phyloP scores from a whole-genome alignment of 2,113 vertebrate genomes.

The Osmerus mordax region DNA sequence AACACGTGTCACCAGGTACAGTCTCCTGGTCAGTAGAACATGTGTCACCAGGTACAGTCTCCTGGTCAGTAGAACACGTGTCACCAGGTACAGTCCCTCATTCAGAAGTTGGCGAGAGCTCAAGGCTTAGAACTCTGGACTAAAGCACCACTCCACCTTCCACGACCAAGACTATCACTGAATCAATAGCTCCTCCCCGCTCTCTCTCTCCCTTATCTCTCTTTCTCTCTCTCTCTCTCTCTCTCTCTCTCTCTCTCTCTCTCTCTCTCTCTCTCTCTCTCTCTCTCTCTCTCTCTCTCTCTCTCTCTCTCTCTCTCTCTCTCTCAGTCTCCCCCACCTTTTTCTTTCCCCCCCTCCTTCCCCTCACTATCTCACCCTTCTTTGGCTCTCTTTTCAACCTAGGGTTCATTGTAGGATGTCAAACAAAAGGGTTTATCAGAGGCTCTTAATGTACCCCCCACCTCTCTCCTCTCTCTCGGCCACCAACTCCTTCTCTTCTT shows the following conservation, averaged over 20 bases:
- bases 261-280: conserved; percentile 24
- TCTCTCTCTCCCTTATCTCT: background rate
- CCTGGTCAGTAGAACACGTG: too few relatives aligned
- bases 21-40: too few relatives aligned
- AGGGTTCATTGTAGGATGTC: conserved; percentile 76
- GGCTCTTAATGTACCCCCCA: conserved; percentile 84
- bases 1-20: too few relatives aligned
- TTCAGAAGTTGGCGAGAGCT: too few relatives aligned
- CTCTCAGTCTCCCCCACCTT: background rate
- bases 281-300: conserved; percentile 11
- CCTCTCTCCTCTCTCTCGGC: conserved; percentile 59
- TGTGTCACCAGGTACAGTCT: too few relatives aligned
- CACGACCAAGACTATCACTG: background rate
- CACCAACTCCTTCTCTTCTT: conserved; percentile 83
- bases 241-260: conserved; percentile 17
- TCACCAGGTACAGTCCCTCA: too few relatives aligned
- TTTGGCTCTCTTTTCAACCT: conserved; percentile 44
- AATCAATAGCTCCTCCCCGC: conserved; percentile 46
- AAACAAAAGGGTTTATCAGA: conserved; percentile 97
- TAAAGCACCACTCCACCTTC: too few relatives aligned
- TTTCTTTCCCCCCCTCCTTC: background rate
- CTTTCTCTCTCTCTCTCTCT: conserved; percentile 15
- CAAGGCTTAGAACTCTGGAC: too few relatives aligned
- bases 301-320: background rate
- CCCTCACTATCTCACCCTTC: background rate